Evolutionary conservation across 2,888 invertebrate species (phyloP).

Genomic region (Lumbricus terrestris): DNA sequence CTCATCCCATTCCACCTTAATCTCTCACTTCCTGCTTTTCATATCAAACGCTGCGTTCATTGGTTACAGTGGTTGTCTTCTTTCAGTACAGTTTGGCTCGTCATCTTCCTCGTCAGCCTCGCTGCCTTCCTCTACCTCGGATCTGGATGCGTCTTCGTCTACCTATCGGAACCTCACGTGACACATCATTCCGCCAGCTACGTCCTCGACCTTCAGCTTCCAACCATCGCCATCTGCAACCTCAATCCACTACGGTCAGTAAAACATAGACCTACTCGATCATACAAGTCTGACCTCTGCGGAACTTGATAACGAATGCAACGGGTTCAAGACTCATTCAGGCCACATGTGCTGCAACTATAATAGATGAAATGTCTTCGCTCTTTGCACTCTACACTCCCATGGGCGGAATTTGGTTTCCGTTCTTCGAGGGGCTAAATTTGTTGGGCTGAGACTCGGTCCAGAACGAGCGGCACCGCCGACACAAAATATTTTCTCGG

Average conservation of each 20-base stretch:
- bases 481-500: no score
- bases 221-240: conserved; percentile 14
- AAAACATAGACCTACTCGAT: background rate
- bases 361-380: background rate
- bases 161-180: background rate
- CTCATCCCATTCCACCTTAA: background rate
- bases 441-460: no score
- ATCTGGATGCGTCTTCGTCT: background rate
- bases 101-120: background rate
- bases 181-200: background rate
- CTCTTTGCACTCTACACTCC: no score
- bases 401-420: no score
- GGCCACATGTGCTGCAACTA: background rate
- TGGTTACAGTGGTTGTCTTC: background rate
- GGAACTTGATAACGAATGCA: background rate
- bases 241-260: conserved; percentile 16
- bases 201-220: background rate
- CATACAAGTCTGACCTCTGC: background rate
- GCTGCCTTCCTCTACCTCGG: background rate
- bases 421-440: no score
- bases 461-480: no score
- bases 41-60: background rate
- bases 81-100: conserved; percentile 15
- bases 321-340: background rate
- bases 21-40: background rate